These are phyloP conservation scores for Parazoanthus darwini DNA, from an alignment of 92 coral and sea anemone species.

Conservation along the genomic window DNA sequence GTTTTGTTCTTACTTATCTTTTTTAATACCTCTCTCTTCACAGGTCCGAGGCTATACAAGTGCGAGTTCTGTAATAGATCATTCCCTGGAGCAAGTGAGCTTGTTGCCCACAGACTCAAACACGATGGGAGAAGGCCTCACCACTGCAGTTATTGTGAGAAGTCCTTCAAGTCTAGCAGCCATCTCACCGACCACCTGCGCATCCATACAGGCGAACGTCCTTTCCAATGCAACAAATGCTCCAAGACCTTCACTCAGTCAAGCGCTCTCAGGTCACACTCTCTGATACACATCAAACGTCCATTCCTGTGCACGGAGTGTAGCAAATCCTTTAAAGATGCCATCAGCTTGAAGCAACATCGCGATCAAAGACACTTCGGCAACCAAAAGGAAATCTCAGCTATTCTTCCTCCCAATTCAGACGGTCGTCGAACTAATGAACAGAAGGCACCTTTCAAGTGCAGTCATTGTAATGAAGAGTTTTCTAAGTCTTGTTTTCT, in stretches of 20 bases:
- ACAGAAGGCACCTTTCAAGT: not conserved
- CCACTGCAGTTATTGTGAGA: conserved; percentile 31
- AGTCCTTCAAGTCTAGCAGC: conserved; percentile 32
- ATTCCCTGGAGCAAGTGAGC: not conserved
- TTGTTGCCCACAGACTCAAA: not conserved
- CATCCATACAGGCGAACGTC: conserved; percentile 39
- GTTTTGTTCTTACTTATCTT: too few relatives aligned
- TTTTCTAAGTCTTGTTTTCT: conserved; percentile 11
- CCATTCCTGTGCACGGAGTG: conserved; percentile 32
- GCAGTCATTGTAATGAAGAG: conserved; percentile 17
- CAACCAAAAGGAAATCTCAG: not conserved
- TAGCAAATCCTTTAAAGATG: conserved; percentile 24
- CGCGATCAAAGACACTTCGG: not conserved
- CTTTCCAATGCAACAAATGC: conserved; percentile 20
- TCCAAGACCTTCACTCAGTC: conserved; percentile 28
- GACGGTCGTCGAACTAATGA: not conserved
- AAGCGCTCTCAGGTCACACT: conserved; percentile 28
- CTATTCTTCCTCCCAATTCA: not conserved
- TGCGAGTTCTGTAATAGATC: conserved; percentile 19
- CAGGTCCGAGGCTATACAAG: not conserved
- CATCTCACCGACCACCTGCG: conserved; percentile 39
- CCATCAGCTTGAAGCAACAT: not conserved
- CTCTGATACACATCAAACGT: conserved; percentile 22
- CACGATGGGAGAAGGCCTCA: conserved; percentile 28
- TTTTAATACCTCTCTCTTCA: not conserved